These are phyloP conservation scores for Spea bombifrons DNA, from an alignment of 2,113 vertebrate genomes.

Conservation along the genomic window DNA sequence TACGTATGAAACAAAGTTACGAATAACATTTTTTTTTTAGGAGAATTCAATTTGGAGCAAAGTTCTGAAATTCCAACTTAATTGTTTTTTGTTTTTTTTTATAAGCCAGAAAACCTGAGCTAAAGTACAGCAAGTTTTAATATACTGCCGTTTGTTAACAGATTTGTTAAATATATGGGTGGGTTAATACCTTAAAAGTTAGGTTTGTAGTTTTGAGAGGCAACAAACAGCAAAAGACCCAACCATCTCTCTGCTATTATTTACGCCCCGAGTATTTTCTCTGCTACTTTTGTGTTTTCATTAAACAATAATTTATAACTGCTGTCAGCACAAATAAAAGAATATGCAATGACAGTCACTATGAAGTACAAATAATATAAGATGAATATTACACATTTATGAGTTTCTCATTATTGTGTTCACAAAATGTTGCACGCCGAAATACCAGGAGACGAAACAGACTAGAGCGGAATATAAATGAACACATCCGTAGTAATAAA, in stretches of 20 bases:
- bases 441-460: conserved; percentile 34
- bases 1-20: too few relatives aligned
- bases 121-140: conserved; percentile 51
- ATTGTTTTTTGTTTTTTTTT: conserved; percentile 51
- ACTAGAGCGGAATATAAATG: conserved; percentile 28
- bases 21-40: too few relatives aligned
- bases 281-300: conserved; percentile 28
- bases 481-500: conserved; percentile 24
- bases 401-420: conserved; percentile 41
- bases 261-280: too few relatives aligned
- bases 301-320: conserved; percentile 43
- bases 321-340: conserved; percentile 39
- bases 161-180: too few relatives aligned
- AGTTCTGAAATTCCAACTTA: conserved; percentile 54
- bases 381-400: conserved; percentile 47
- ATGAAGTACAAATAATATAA: conserved; percentile 42
- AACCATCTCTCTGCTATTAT: too few relatives aligned
- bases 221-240: too few relatives aligned
- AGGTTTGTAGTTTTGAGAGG: too few relatives aligned
- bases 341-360: conserved; percentile 44
- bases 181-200: too few relatives aligned
- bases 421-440: conserved; percentile 22
- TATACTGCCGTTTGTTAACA: conserved; percentile 9
- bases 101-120: conserved; percentile 38
- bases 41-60: conserved; percentile 51